Percentiles rank a stretch among this genome's conserved stretches.
These are phyloP conservation scores for Desoria tigrina DNA, from an alignment of 2,888 invertebrate genomes.

Conservation along the genomic window DNA sequence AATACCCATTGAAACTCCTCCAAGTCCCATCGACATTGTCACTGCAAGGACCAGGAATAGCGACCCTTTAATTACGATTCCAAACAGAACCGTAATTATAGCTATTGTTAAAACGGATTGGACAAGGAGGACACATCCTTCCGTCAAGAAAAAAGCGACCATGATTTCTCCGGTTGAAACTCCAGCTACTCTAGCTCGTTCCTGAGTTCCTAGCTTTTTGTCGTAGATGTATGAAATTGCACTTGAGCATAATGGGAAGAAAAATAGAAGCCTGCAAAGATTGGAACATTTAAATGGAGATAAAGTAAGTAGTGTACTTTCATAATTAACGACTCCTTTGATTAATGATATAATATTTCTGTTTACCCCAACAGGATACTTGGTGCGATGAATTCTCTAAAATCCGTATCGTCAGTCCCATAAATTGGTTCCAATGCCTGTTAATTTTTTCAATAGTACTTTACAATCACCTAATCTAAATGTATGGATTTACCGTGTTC, in stretches of 20 bases:
- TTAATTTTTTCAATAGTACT: no score
- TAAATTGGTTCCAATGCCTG: constrained; percentile 69
- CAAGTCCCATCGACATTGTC: constrained; percentile 29
- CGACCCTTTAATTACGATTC: constrained; percentile 35
- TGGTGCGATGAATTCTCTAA: constrained; percentile 95
- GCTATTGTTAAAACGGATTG: constrained; percentile 37
- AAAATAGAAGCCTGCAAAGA: constrained; percentile 23
- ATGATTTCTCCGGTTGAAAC: constrained; percentile 38
- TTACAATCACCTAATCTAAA: neutral
- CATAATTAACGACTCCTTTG: no score
- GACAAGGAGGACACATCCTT: constrained; percentile 29
- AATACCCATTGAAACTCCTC: constrained; percentile 35
- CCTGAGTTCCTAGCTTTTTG: constrained; percentile 36
- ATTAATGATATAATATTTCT: no score
- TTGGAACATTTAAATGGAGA: no score
- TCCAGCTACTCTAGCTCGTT: constrained; percentile 35
- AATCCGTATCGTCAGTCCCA: constrained; percentile 84
- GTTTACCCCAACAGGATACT: constrained; percentile 60
- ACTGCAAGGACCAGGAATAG: constrained; percentile 23
- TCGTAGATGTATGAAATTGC: constrained; percentile 39
- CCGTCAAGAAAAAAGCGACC: constrained; percentile 36
- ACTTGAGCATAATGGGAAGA: constrained; percentile 36
- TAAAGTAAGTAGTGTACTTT: no score
- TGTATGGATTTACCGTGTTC: neutral
- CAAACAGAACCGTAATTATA: constrained; percentile 37